Base-by-base conservation (phyloP, 2,113 vertebrate species). In the Antidorcas marsupialis region DNA sequence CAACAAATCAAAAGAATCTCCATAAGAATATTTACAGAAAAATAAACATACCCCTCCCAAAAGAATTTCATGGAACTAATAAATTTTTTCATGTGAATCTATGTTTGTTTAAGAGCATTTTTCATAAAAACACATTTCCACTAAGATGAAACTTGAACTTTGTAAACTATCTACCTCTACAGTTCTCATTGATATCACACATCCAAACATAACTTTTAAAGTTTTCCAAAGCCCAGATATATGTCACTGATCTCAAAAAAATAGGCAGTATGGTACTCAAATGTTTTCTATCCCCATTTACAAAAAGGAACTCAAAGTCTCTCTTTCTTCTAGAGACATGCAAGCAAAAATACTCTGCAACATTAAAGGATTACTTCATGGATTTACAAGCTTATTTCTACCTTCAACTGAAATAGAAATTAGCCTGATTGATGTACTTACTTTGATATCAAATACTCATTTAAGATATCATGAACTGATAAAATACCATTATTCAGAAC, bases 381-480 rank as follows among this genome's bases (percentile, higher is more conserved):
- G n/a, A 89, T 89, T 83, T 76, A 28, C 30, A 64, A 92, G 67
- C 78, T 92, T 94, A 47, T 87, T 76, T 97, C 87, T 57, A 71
- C 28, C 59, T 93, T 95, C 50, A 88, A 45, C 1, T 59, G 52
- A 97, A 94, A 98, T 87, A 92, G 95, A 97, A 96, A 93, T 82
- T 95, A 95, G n/a, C n/a, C 62, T 88, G 62, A 86, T 10, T 36
- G 82, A 97, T 95, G 27, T 64, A 88, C 36, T 92, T 89, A 67
- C 79, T 97, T 95, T 95, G 59, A 85, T 84, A 94, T 96, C 83
- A 97, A 97, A 96, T 47, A 91, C 11, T 43, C 79, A 76, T 94
- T 81, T 89, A 97, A 98, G 81, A 87, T 52, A 82, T 47, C 79
- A 83, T 47, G 62, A 92, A 57, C 28, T 91, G 83, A 59, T 85